phyloP scores from a whole-genome alignment of 2,113 vertebrate genomes.

The Microcebus ravelobensis region DNA sequence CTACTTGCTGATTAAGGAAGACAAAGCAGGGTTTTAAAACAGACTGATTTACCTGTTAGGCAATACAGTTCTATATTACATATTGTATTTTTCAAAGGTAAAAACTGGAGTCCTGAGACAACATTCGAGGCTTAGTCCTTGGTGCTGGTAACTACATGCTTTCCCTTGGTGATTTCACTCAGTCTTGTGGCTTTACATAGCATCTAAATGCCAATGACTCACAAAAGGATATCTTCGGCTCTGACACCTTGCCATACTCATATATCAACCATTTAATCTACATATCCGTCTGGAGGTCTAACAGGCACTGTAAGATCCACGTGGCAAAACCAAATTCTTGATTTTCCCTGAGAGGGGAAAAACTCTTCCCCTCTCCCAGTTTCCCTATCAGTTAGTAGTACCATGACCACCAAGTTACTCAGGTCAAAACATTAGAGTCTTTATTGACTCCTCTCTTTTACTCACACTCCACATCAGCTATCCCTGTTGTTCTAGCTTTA shows the following conservation, averaged over 20 bases:
- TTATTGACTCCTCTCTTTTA: not conserved
- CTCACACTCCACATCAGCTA: not conserved
- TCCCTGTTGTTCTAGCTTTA: not conserved
- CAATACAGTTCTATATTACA: not conserved
- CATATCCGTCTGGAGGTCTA: not conserved
- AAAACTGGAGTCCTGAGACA: slow-evolving; percentile 13
- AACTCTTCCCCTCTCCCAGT: not conserved
- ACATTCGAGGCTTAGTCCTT: not conserved
- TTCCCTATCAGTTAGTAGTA: not conserved
- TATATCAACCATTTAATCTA: not conserved
- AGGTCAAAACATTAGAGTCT: not conserved
- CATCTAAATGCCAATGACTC: slow-evolving; percentile 40
- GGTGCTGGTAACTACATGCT: not conserved
- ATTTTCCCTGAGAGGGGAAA: not conserved
- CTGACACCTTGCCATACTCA: not conserved
- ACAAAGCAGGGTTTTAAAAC: not conserved
- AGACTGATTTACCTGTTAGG: not conserved
- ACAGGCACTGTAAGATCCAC: not conserved
- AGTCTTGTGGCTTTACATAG: not conserved
- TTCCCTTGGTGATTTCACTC: not conserved
- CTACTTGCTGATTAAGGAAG: not conserved
- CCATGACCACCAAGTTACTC: not conserved
- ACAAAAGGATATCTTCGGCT: slow-evolving; percentile 30
- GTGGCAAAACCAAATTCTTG: not conserved
- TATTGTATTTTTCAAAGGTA: not conserved